Evolutionary conservation across 2,113 vertebrate genomes (phyloP), one percentile per base, ranked within the genome.

Genomic region (Otus sunia): DNA sequence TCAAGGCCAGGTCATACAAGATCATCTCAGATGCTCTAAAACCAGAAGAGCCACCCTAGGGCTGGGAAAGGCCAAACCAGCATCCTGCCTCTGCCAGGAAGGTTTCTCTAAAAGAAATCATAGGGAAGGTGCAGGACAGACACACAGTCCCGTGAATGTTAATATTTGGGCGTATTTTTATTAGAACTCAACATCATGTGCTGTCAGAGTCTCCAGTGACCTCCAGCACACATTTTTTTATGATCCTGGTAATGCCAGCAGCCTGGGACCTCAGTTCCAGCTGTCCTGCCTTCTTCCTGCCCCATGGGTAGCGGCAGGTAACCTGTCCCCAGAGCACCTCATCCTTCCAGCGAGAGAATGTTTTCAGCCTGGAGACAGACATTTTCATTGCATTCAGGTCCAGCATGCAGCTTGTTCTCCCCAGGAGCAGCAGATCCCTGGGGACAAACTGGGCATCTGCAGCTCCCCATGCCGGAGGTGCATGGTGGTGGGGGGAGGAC

Each of bases 401-500:
- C 63, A 86, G 6, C 1, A 0, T 60, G 45, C 49, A 63, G 12
- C 39, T 68, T 75, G 11, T 14, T 73, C 18, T 56, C 15, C 23
- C 8, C 8, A 18, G 43, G 23, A 83, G 14, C 4, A 0, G 52
- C 52, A 82, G 22, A 59, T 25, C 43, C 63, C 58, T 43, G 21
- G 49, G 59, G 34, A 72, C 47, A 47, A 15, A 39, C 26, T n/a
- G 75, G 53, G 36, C 27, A 88, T 30, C 27, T 14, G 36, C 67
- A 63, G 0, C 69, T 59, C 32, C 37, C 41, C 2, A 0, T 11
- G 18, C 17, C 12, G 21, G 27, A 88, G 17, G 10, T 64, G 16
- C 0, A 3, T 8, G 14, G n/a, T 3, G 2, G 1, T n/a, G 16
- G 36, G 18, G 10, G 8, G 12, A 76, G 83, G 27, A 23, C 23